A percentile compares a stretch with the other conserved stretches of the same genome.
phyloP scores from a whole-genome alignment of 2,113 vertebrate species.

The Thinocorus orbignyianus region DNA sequence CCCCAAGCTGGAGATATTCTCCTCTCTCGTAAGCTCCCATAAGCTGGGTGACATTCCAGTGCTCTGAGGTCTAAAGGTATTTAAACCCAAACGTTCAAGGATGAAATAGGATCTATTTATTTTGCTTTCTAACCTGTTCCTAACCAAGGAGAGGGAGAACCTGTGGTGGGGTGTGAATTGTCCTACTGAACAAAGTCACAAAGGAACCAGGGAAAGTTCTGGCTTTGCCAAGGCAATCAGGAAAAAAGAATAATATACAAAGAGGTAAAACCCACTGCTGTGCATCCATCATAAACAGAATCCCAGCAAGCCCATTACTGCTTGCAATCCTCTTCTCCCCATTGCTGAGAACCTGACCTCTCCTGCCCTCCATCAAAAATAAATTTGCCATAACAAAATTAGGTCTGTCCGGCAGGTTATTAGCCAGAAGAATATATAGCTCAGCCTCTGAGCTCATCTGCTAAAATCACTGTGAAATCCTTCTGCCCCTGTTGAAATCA shows the following conservation, averaged over 20 bases:
- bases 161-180: not conserved
- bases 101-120: not conserved
- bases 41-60: not conserved
- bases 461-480: not conserved
- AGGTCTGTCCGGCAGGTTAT: not conserved
- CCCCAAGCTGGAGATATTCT: not conserved
- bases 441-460: not conserved
- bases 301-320: not conserved
- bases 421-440: not conserved
- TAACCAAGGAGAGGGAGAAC: not conserved
- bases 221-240: not conserved
- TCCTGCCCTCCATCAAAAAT: not conserved
- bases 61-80: not conserved
- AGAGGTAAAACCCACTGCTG: not conserved
- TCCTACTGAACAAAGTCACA: not conserved
- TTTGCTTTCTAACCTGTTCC: not conserved
- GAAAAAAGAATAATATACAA: not conserved
- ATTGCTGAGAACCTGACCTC: not conserved
- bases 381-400: not conserved
- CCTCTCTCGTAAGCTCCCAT: not conserved
- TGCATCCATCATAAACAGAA: not conserved
- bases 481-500: fast-evolving
- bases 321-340: not conserved
- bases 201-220: not conserved
- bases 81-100: not conserved